These are phyloP conservation scores for Galerucella nymphaeae DNA, from an alignment of 2,888 invertebrate genomes.

Conservation along the genomic window DNA sequence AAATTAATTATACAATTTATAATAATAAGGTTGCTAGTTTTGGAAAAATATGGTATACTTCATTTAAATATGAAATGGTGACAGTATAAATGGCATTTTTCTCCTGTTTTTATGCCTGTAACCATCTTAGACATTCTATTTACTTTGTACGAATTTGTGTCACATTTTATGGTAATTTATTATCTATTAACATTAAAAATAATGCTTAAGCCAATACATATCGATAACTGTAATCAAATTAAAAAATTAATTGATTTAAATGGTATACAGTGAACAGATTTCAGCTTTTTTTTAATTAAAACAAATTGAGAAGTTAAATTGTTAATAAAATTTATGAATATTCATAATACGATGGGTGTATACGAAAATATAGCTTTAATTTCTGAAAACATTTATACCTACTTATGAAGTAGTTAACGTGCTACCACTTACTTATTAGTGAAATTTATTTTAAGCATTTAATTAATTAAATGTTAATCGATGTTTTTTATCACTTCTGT, in stretches of 20 bases:
- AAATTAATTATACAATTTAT: no score
- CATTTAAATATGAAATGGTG: no score
- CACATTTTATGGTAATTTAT: not conserved
- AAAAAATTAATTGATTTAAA: not conserved
- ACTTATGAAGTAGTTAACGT: no score
- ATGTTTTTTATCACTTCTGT: not conserved
- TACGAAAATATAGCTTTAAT: not conserved
- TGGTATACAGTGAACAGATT: not conserved
- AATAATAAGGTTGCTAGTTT: no score
- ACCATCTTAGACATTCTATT: slow-evolving; percentile 1
- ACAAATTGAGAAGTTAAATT: not conserved
- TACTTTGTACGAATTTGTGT: not conserved
- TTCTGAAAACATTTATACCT: not conserved
- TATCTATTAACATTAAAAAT: slow-evolving; percentile 2
- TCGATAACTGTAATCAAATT: not conserved
- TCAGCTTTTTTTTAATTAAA: not conserved
- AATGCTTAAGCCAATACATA: not conserved
- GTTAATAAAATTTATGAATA: not conserved
- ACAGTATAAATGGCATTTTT: not conserved
- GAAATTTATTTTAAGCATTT: not conserved
- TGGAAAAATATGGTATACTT: no score
- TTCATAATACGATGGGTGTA: not conserved
- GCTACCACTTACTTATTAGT: not conserved
- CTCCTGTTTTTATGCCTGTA: not conserved
- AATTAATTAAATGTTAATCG: not conserved